These are phyloP conservation scores for Mus musculus DNA, from an alignment of 2,113 vertebrate species.

Conservation along the genomic window GRCm39 chr11:23826001-23826500, in stretches of 20 bases:
- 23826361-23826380: conserved; percentile 96
- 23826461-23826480: conserved; percentile 57
- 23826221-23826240: neutral
- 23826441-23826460: conserved; percentile 99
- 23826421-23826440: conserved; percentile 97
- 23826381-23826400: conserved; percentile 96
- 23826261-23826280: neutral
- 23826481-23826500: conserved; percentile 43
- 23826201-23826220: neutral
- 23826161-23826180: neutral
- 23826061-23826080: conserved; percentile 59
- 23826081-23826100: conserved; percentile 35
- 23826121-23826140: neutral
- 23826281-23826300: conserved; percentile 47
- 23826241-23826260: conserved; percentile 30
- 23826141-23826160: neutral
- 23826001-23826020: neutral
- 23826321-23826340: conserved; percentile 98
- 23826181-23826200: neutral
- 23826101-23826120: neutral
- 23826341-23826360: conserved; percentile 98
- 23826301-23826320: conserved; percentile 88
- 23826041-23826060: neutral
- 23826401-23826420: conserved; percentile 99
- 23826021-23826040: neutral